Evolutionary conservation across 1,140 invertebrate genomes (phyloP), one percentile per base, ranked within the genome.

Genomic region (Pantala flavescens): DNA sequence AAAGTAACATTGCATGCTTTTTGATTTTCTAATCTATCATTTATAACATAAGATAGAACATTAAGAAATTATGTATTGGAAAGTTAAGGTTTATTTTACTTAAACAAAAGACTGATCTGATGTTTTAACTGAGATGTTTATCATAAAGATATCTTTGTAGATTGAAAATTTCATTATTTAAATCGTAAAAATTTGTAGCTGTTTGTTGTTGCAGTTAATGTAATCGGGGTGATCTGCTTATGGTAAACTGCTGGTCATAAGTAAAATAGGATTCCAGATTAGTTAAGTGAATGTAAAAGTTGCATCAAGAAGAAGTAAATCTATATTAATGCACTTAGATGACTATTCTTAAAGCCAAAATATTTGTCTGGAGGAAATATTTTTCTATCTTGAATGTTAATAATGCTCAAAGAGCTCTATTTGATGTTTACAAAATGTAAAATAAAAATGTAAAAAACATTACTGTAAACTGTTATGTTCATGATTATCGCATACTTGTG

Each of bases 341-440:
- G 28, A 36, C n/a, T 63, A 63, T 21, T 63, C 49, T 63, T 63
- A 19, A 36, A 63, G 49, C n/a, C 49, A 63, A 63, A 63, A 63
- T 7, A 19, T 16, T 63, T 63, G n/a, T 63, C 49, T 14, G 49
- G 12, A 63, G n/a, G 49, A 63, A 63, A 63, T 63, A 63, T 63
- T 63, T 63, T 63, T 63, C 49, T 63, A 63, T 63, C n/a, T 63
- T 63, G 49, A 63, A 63, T 21, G 14, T 63, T 63, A 21, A 63
- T 16, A 21, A 63, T 19, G 49, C 49, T 63, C 49, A 63, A 63
- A 63, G 49, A 63, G 49, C 49, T 63, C 49, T 63, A 63, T 63
- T 63, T 63, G 49, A 63, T 63, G 49, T 63, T 63, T 19, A 63
- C 16, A 63, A 63, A 63, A 63, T 63, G 49, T 63, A 63, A 63